A percentile compares a stretch with the other conserved stretches of the same genome.
Evolutionary conservation across 2,888 invertebrate genomes (phyloP).

Genomic region (Aphidoletes aphidimyza): DNA sequence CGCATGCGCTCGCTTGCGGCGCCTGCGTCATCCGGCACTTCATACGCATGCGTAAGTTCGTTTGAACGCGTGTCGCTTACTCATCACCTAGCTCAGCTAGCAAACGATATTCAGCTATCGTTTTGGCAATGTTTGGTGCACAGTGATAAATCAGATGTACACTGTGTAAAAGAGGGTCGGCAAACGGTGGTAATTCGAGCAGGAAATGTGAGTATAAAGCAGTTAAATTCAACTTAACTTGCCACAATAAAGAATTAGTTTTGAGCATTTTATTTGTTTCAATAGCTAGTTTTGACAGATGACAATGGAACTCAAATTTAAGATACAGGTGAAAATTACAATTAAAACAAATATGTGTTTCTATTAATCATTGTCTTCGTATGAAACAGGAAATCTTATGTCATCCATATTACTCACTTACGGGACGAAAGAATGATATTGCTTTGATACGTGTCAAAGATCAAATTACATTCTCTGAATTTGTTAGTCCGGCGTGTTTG

Average conservation of each 20-base stretch:
- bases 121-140: too few species aligned
- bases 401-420: constrained; percentile 57
- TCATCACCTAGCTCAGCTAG: too few species aligned
- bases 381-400: neutral
- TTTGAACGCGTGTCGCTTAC: too few species aligned
- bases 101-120: too few species aligned
- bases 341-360: neutral
- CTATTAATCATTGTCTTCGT: neutral
- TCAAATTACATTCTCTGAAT: constrained; percentile 55
- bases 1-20: too few species aligned
- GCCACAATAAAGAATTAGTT: neutral
- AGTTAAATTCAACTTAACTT: too few species aligned
- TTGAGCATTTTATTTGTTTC: neutral
- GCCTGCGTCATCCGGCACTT: too few species aligned
- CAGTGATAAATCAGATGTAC: too few species aligned
- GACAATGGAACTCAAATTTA: neutral
- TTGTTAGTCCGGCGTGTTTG: constrained; percentile 60
- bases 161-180: neutral
- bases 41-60: too few species aligned
- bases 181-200: neutral
- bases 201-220: constrained; percentile 20
- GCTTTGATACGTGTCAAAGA: constrained; percentile 58
- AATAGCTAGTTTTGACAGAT: neutral
- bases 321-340: neutral
- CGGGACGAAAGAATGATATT: constrained; percentile 59